Evolutionary conservation across 1,140 invertebrate genomes (phyloP).

Genomic region (Bombus cullumanus): DNA sequence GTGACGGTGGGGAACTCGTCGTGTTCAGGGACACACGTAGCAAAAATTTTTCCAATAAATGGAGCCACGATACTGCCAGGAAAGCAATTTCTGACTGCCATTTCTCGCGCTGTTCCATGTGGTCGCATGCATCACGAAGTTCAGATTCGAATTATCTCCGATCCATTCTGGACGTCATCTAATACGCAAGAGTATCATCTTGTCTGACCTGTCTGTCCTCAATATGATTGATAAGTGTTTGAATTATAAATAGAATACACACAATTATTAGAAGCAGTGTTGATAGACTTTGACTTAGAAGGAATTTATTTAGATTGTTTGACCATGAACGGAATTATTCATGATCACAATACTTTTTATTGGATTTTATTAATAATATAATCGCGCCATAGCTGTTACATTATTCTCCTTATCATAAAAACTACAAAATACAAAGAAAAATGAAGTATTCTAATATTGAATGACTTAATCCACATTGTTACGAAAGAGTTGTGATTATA

Average conservation of each 20-base stretch:
- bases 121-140: constrained; percentile 16
- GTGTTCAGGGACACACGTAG: constrained; percentile 11
- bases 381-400: too few species aligned
- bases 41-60: constrained; percentile 50
- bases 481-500: not conserved
- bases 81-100: constrained; percentile 49
- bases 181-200: not conserved
- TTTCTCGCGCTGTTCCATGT: constrained; percentile 29
- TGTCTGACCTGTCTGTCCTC: too few species aligned
- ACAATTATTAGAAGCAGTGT: not conserved
- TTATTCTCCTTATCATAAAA: too few species aligned
- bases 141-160: constrained; percentile 1
- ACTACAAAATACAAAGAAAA: too few species aligned
- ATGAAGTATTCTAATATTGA: too few species aligned
- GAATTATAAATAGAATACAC: not conserved
- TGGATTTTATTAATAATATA: too few species aligned
- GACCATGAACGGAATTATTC: not conserved
- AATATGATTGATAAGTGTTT: not conserved
- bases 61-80: constrained; percentile 32
- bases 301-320: not conserved
- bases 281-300: not conserved
- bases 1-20: not conserved
- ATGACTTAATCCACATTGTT: not conserved
- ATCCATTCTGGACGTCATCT: not conserved
- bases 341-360: not conserved